Percentiles rank a stretch among this genome's conserved stretches.
These are phyloP conservation scores for Acleris literana DNA, from an alignment of 2,888 invertebrate genomes.

Conservation along the genomic window DNA sequence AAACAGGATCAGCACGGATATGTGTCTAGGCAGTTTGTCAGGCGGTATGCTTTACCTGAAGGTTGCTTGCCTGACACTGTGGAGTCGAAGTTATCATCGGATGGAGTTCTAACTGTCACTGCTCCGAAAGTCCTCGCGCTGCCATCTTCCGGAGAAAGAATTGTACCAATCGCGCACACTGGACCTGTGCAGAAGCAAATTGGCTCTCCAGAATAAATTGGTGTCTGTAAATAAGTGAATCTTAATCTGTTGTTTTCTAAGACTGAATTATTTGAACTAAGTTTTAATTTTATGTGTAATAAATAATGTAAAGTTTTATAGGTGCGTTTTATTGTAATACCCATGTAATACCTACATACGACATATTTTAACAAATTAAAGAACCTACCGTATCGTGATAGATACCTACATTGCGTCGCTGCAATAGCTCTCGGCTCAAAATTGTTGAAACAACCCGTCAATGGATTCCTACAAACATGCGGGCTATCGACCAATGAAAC, in stretches of 20 bases:
- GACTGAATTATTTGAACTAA: slow-evolving; percentile 55
- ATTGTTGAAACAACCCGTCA: no score
- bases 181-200: slow-evolving; percentile 77
- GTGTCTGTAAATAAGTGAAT: slow-evolving; percentile 1
- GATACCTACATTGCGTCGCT: no score
- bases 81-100: slow-evolving; percentile 88
- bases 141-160: slow-evolving; percentile 77
- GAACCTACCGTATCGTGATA: no score
- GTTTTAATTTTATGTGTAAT: slow-evolving; percentile 40
- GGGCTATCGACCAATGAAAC: no score
- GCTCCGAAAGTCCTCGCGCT: slow-evolving; percentile 83
- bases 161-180: slow-evolving; percentile 85
- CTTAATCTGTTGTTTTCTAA: slow-evolving; percentile 41
- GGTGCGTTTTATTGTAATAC: not conserved
- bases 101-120: slow-evolving; percentile 89
- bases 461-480: not conserved
- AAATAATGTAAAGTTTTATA: slow-evolving; percentile 22
- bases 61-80: slow-evolving; percentile 89
- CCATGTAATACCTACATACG: no score
- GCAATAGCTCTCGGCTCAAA: no score
- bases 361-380: no score
- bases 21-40: slow-evolving; percentile 88
- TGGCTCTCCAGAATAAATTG: slow-evolving; percentile 40
- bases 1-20: slow-evolving; percentile 88
- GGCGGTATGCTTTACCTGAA: slow-evolving; percentile 88